Evolutionary conservation across 2,797 vertebrate genomes (phyloP).

Genomic region (Peromyscus melanophrys): DNA sequence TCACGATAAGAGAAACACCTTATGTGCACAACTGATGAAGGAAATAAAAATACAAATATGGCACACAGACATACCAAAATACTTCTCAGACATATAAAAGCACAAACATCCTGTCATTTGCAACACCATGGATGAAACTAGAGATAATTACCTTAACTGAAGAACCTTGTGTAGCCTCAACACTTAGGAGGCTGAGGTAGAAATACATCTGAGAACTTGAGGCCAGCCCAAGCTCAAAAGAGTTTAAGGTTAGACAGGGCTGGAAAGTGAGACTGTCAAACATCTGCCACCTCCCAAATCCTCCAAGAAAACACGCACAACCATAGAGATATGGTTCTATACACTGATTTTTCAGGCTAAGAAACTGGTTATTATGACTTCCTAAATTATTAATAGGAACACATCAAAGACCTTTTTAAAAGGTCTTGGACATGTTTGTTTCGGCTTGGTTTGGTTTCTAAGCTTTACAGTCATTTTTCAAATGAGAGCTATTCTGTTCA

Average conservation of each 20-base stretch:
- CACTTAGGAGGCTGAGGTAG: neutral
- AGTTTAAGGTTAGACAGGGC: neutral
- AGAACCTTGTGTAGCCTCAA: neutral
- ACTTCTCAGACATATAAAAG: neutral
- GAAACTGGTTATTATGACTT: neutral
- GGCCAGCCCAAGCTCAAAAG: no score
- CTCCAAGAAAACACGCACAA: neutral
- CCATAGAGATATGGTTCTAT: neutral
- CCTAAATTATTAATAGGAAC: neutral
- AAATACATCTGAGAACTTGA: neutral
- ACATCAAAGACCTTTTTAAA: neutral
- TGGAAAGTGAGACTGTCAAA: neutral
- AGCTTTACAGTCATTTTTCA: neutral
- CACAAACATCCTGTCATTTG: neutral
- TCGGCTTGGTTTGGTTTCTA: neutral
- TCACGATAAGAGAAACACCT: neutral
- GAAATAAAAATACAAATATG: neutral
- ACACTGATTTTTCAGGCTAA: constrained; percentile 23
- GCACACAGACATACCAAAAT: neutral
- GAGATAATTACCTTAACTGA: neutral
- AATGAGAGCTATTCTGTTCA: constrained; percentile 9
- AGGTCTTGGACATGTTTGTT: neutral
- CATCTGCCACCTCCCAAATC: neutral
- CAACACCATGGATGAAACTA: neutral
- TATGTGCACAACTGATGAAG: neutral